phyloP scores from a whole-genome alignment of 2,888 invertebrate genomes.

The Ypsolopha scabrella region DNA sequence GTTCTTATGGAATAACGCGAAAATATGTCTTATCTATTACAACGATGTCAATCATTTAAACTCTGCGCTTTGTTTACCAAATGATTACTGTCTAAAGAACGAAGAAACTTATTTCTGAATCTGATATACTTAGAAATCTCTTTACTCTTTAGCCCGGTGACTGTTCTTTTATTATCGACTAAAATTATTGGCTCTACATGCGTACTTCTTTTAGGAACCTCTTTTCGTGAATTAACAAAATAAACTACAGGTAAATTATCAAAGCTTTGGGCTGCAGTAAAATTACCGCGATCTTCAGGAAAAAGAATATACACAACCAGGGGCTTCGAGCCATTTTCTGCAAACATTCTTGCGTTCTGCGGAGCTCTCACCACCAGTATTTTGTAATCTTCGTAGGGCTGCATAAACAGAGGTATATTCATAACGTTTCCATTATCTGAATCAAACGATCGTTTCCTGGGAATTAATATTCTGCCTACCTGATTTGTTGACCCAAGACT shows the following conservation, averaged over 20 bases:
- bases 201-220: conserved; percentile 16
- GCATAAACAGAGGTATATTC: conserved; percentile 35
- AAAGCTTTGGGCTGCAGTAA: conserved; percentile 8
- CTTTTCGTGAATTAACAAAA: conserved; percentile 30
- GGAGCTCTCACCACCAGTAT: conserved; percentile 51
- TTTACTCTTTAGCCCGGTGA: conserved; percentile 46
- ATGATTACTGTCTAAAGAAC: too few relatives aligned
- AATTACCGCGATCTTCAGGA: conserved; percentile 24
- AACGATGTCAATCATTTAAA: too few relatives aligned
- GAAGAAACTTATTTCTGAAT: conserved; percentile 33
- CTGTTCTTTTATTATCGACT: conserved; percentile 46
- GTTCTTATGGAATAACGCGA: too few relatives aligned
- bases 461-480: conserved; percentile 1
- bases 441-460: neutral
- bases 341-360: conserved; percentile 27
- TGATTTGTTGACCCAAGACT: conserved; percentile 1
- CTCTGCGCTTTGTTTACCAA: too few relatives aligned
- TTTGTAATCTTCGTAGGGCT: conserved; percentile 36
- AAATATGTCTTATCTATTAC: too few relatives aligned
- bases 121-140: conserved; percentile 38
- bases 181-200: conserved; percentile 35
- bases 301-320: conserved; percentile 44
- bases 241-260: conserved; percentile 37
- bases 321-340: conserved; percentile 20
- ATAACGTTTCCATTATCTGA: conserved; percentile 18